phyloP scores from a whole-genome alignment of 2,797 vertebrate species.

The Xiphophorus birchmanni region DNA sequence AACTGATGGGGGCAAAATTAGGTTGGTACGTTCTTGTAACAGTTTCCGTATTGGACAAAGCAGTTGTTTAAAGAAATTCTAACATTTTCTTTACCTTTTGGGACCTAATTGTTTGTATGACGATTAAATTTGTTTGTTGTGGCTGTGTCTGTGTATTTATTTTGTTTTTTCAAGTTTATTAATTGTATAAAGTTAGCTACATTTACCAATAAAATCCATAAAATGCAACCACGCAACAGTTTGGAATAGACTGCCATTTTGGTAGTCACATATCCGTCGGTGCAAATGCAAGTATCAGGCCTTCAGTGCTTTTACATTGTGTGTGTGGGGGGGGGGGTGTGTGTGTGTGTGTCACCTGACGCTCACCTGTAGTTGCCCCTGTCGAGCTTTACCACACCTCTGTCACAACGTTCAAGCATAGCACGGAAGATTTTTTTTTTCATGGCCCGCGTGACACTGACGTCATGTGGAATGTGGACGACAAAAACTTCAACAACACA shows the following conservation, averaged over 20 bases:
- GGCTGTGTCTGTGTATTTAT: background rate
- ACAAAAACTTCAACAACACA: constrained; percentile 46
- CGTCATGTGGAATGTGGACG: constrained; percentile 62
- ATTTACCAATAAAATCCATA: background rate
- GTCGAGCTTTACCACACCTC: background rate
- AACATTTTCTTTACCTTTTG: background rate
- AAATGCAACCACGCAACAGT: background rate
- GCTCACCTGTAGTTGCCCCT: constrained; percentile 44
- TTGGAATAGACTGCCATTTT: background rate
- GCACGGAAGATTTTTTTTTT: constrained; percentile 47
- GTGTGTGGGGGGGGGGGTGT: too few species aligned
- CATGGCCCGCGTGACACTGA: constrained; percentile 65
- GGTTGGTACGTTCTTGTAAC: background rate
- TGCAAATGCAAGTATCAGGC: background rate
- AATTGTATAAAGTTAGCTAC: background rate
- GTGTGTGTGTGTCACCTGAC: background rate
- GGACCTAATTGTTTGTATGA: background rate
- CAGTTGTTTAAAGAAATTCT: background rate
- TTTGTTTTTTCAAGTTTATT: background rate
- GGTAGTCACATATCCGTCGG: background rate
- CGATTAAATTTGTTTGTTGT: background rate
- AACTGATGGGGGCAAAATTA: background rate
- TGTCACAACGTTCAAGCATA: background rate
- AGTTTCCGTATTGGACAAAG: background rate
- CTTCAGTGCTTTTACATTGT: too few species aligned